Percentiles rank a stretch among this genome's conserved stretches.
phyloP scores from a whole-genome alignment of 2,113 vertebrate species.

The Phylloscopus trochiloides region DNA sequence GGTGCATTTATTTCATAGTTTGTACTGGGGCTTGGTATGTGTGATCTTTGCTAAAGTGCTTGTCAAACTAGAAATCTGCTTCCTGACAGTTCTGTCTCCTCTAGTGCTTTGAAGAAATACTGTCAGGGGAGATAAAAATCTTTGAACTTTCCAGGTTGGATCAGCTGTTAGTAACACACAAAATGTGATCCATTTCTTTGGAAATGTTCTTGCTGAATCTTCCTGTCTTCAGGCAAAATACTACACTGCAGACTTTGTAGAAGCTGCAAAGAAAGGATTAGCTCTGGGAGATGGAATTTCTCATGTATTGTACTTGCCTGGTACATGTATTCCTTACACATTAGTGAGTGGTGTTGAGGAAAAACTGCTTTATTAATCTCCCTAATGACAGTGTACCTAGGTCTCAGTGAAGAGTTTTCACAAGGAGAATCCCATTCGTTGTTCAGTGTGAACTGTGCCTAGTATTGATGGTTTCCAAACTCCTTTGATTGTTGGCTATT shows the following conservation, averaged over 20 bases:
- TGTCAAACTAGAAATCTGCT: neutral
- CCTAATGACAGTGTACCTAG: neutral
- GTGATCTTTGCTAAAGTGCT: constrained; percentile 5
- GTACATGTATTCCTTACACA: neutral
- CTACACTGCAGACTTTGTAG: neutral
- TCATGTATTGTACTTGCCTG: neutral
- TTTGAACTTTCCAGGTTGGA: constrained; percentile 15
- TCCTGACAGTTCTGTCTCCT: neutral
- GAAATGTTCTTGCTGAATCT: neutral
- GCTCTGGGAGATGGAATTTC: neutral
- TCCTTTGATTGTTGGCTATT: neutral
- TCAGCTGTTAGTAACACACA: neutral
- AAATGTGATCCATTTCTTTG: neutral
- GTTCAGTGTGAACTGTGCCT: neutral
- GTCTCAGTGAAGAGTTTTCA: neutral
- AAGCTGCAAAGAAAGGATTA: neutral
- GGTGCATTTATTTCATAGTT: neutral
- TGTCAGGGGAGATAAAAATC: neutral
- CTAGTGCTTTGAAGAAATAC: neutral
- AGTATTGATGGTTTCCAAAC: neutral
- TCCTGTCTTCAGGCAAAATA: neutral
- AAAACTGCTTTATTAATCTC: neutral
- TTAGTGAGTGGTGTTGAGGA: neutral
- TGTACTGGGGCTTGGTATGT: neutral
- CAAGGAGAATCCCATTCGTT: neutral